phyloP scores from a whole-genome alignment of 37 sponge, comb jelly and placozoan species.

The Aphrocallistes beatrix region DNA sequence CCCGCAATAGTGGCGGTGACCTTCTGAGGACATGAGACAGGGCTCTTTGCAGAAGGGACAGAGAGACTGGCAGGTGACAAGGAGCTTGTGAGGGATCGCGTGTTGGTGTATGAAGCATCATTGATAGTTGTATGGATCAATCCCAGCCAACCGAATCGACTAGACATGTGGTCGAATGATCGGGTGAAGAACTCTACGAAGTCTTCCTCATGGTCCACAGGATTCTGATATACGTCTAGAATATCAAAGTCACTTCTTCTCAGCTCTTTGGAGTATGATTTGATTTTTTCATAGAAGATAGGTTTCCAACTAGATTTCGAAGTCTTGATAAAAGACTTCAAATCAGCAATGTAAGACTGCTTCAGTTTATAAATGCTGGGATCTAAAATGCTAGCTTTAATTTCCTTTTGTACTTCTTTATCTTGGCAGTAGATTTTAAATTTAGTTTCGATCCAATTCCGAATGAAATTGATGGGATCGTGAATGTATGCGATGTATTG shows the following conservation, averaged over 20 bases:
- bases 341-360: background rate
- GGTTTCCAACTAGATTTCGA: too few relatives aligned
- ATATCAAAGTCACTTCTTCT: background rate
- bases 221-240: background rate
- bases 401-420: background rate
- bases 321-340: too few relatives aligned
- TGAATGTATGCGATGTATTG: background rate
- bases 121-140: too few relatives aligned
- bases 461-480: background rate
- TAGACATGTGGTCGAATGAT: background rate
- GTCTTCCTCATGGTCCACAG: background rate
- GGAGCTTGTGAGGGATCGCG: background rate
- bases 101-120: background rate
- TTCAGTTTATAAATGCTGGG: background rate
- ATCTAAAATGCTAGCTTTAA: background rate
- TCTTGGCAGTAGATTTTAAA: background rate
- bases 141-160: too few relatives aligned
- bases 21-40: background rate
- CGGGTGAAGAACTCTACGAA: background rate
- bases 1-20: background rate
- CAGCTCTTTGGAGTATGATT: background rate
- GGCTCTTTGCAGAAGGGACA: conserved; percentile 6
- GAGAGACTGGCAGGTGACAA: background rate
- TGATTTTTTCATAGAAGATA: background rate
- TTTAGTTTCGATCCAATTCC: background rate